phyloP scores from a whole-genome alignment of 2,797 vertebrate genomes.

The Meda fulgida region DNA sequence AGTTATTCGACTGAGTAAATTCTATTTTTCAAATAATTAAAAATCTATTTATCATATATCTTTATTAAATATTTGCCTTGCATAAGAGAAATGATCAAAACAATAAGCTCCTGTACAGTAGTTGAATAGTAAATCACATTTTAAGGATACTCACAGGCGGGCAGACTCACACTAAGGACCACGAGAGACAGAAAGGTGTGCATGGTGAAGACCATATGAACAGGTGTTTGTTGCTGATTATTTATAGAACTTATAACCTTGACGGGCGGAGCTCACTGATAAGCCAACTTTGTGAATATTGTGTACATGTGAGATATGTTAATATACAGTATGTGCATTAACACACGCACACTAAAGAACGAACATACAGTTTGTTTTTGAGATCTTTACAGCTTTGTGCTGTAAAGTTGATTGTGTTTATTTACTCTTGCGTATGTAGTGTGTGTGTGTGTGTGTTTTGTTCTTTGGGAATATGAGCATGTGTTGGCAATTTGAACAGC shows the following conservation, averaged over 20 bases:
- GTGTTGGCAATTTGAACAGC: conserved; percentile 36
- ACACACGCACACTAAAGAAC: not conserved
- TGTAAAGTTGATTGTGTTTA: not conserved
- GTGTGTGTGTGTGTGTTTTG: not conserved
- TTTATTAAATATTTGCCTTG: not conserved
- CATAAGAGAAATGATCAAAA: not conserved
- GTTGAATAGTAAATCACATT: not conserved
- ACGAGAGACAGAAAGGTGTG: conserved; percentile 20
- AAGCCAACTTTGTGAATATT: conserved; percentile 11
- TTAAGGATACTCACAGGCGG: conserved; percentile 20
- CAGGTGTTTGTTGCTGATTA: not conserved
- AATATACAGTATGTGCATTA: not conserved
- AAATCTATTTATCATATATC: not conserved
- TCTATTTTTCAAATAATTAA: not conserved
- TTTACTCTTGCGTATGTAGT: not conserved
- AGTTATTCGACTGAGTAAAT: not conserved
- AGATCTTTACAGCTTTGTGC: not conserved
- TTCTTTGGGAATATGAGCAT: conserved; percentile 37
- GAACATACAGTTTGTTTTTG: not conserved
- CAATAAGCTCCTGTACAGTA: not conserved
- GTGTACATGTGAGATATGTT: not conserved
- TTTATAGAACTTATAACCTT: conserved; percentile 12
- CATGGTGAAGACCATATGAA: conserved; percentile 3
- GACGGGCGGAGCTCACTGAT: not conserved
- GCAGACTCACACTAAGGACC: conserved; percentile 23